These are phyloP conservation scores for Coelopa pilipes DNA, from an alignment of 2,888 invertebrate species.

Conservation along the genomic window DNA sequence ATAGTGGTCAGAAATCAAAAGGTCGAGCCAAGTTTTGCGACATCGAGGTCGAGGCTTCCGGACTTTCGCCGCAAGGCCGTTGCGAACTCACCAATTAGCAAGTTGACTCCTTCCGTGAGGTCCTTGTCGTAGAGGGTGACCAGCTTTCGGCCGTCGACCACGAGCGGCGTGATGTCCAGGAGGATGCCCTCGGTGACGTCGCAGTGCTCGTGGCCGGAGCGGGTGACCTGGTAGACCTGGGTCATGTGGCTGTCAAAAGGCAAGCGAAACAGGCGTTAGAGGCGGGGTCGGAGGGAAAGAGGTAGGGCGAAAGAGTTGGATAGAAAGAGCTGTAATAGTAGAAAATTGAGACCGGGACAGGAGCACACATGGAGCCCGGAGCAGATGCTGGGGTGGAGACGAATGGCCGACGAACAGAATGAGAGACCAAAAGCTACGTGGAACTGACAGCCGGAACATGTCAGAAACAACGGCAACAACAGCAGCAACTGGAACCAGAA, in stretches of 20 bases:
- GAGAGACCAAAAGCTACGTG: no score
- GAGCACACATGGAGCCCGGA: neutral
- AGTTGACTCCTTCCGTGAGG: slow-evolving; percentile 78
- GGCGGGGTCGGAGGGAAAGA: neutral
- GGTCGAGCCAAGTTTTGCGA: no score
- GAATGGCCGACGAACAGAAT: no score
- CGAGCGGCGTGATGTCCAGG: slow-evolving; percentile 76
- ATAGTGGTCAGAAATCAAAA: no score
- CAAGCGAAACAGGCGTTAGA: no score
- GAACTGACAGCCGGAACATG: no score
- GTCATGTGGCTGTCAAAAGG: slow-evolving; percentile 50
- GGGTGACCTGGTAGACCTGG: slow-evolving; percentile 77
- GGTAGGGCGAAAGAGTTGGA: neutral
- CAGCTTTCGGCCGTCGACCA: slow-evolving; percentile 74
- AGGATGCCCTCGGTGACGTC: slow-evolving; percentile 77
- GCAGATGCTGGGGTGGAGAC: neutral
- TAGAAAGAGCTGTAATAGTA: neutral
- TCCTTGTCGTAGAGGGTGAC: slow-evolving; percentile 80
- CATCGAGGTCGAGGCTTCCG: no score
- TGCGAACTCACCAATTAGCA: slow-evolving; percentile 76
- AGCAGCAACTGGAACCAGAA: no score
- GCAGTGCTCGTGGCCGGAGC: slow-evolving; percentile 77
- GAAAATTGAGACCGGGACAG: neutral
- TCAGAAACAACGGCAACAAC: no score
- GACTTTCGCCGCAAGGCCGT: neutral